Evolutionary conservation across 2,888 invertebrate genomes (phyloP), one percentile per base, ranked within the genome.

Genomic region (Erannis defoliaria): DNA sequence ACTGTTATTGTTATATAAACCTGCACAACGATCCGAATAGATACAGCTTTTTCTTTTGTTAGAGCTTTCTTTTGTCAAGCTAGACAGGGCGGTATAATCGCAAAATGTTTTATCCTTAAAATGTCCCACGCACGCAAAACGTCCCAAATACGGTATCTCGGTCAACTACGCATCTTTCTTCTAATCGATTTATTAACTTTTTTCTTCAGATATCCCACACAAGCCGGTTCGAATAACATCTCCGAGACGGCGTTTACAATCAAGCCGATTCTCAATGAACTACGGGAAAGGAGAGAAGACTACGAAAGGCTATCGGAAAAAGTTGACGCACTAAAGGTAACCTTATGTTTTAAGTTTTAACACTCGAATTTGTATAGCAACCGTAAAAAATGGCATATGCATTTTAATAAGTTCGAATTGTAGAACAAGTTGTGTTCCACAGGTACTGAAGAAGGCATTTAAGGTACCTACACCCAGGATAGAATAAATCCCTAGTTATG

Each of bases 281-380:
- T 98, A 71, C 95, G 96, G 71, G 96, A 96, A 74, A 94, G 97
- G 70, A 95, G 97, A 72, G 97, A 97, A 77, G 97, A 97, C 81
- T 95, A 96, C 74, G 97, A 97, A 71, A 94, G 96, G 75, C 91
- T 98, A 54, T 95, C 96, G 57, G 97, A 97, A 78, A 96, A 96
- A 79, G 90, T 98, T 61, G 97, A 97, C 73, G 93, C 94, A 51
- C 90, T 96, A 66, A 97, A 97, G 94, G 96, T 96, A 78, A 0
- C 16, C 31, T 46, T 33, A 19, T 18, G 14, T 10, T 31, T n/a
- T 40, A 12, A 14, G 6, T 18, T 1, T 18, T 5, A 42, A 21
- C 12, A 6, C 12, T 23, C n/a, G n/a, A 21, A 19, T 9, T 40
- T 19, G 8, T 19, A 10, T 12, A 12, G 16, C 40, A 18, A 10